Base-by-base conservation (phyloP, 2,113 vertebrate species). In the Pontoporia blainvillei region DNA sequence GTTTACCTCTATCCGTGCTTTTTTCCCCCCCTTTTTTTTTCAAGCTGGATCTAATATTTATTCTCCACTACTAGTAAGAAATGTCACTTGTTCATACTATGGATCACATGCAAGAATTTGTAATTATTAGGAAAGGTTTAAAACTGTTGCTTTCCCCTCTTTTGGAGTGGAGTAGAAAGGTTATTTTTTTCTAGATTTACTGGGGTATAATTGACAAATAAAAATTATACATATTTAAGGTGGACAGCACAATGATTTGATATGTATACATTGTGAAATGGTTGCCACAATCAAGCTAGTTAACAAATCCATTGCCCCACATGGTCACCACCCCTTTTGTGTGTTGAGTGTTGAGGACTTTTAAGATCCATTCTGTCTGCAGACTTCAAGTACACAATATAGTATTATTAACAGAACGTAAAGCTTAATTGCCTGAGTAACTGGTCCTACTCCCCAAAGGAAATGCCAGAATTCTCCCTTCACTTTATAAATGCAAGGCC, bases 401-500 rank as follows among this genome's bases (percentile, higher is more conserved):
- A 83, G 57, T 57, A 73, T 73, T 73, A n/a, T 57, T 83, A 94
- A 83, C 39, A 66, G n/a, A 79, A 95, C 90, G 27, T 90, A 36
- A 91, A 86, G 31, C 57, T 71, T 94, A 89, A 94, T 79, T 61
- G 83, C 57, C 83, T 81, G 62, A 93, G 39, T 73, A 91, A 94
- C n/a, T 83, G 36, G 10, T 93, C 71, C 92, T 52, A 57, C 49
- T 90, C 69, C n/a, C 54, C 61, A 95, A 86, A 93, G 23, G 39
- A 93, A 96, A 86, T 71, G 36, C 6, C 52, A 49, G 69, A 78
- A 91, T 78, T 85, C 7, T 90, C 84, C 14, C 31, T 96, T 94
- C 20, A 64, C 13, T 91, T 91, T 76, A 92, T 83, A 88, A 81
- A 82, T 76, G 41, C 11, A 94, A 94, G 71, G 41, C 62, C 27